Percentiles rank a stretch among this genome's conserved stretches.
phyloP scores from a whole-genome alignment of 2,797 vertebrate species.

The Gymnoscopelus braueri region DNA sequence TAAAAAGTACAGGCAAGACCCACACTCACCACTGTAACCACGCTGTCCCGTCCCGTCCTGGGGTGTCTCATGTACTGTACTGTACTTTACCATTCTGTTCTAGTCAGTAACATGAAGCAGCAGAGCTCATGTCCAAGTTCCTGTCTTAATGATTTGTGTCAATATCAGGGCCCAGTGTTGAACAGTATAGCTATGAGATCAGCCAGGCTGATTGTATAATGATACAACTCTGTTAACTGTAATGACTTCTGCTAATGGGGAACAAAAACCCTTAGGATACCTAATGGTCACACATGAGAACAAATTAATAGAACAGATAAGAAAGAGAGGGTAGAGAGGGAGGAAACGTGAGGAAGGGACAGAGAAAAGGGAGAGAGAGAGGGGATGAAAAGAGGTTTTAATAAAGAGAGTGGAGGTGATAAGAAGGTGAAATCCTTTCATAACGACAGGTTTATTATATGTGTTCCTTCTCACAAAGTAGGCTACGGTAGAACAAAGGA shows the following conservation, averaged over 20 bases:
- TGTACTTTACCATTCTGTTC: too few species aligned
- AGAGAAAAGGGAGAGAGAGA: constrained; percentile 8
- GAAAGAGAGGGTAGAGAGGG: constrained; percentile 35
- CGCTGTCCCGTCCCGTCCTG: too few species aligned
- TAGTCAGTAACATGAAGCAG: too few species aligned
- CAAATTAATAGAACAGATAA: constrained; percentile 23
- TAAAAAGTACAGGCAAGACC: too few species aligned
- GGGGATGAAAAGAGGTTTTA: constrained; percentile 24
- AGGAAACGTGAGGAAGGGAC: not conserved
- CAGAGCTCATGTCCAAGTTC: too few species aligned
- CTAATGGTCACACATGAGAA: constrained; percentile 16
- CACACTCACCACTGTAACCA: too few species aligned
- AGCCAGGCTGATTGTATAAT: constrained; percentile 8
- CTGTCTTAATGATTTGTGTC: too few species aligned
- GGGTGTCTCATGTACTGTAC: too few species aligned
- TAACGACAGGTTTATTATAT: constrained; percentile 36
- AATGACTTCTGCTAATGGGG: constrained; percentile 37
- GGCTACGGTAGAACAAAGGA: constrained; percentile 25
- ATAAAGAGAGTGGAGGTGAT: constrained; percentile 34
- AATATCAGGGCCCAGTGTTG: not conserved
- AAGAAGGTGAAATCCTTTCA: constrained; percentile 30
- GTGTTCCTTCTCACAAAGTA: constrained; percentile 31
- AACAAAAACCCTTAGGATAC: constrained; percentile 26
- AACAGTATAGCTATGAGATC: constrained; percentile 23
- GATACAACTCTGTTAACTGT: too few species aligned